Conservation (phyloP, 2,797 vertebrate species). For the Discoglossus pictus region DNA sequence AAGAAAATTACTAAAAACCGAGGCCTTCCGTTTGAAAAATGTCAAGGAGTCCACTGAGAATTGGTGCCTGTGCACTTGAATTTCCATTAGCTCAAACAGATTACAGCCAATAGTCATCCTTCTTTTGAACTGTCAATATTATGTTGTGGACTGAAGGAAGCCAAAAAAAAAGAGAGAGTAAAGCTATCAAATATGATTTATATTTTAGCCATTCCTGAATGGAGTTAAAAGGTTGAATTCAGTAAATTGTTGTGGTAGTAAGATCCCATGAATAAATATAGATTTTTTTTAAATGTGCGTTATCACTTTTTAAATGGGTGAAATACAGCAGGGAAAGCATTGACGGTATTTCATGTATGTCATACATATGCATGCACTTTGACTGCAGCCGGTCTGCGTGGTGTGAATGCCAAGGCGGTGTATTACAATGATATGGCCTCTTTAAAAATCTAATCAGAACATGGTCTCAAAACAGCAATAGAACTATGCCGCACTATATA, state of each 20-base stretch:
- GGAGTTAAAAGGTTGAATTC: constrained; percentile 7
- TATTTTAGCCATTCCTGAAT: constrained; percentile 1
- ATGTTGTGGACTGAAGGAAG: constrained; percentile 10
- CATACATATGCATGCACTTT: constrained; percentile 36
- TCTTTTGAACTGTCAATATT: constrained; percentile 43
- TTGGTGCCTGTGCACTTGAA: constrained; percentile 16
- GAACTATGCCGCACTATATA: no score
- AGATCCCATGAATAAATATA: constrained; percentile 23
- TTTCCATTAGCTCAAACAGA: constrained; percentile 33
- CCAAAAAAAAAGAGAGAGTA: constrained; percentile 34
- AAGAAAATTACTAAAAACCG: constrained; percentile 28
- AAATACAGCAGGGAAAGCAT: constrained; percentile 9
- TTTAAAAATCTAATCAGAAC: no score
- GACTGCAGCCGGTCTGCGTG: constrained; percentile 8
- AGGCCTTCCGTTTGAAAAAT: constrained; percentile 23
- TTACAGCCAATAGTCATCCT: not conserved
- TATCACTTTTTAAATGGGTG: constrained; percentile 21
- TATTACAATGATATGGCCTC: constrained; percentile 18
- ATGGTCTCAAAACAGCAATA: no score
- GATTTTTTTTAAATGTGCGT: not conserved
- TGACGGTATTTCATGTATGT: constrained; percentile 32
- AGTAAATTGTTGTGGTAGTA: not conserved
- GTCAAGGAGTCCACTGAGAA: constrained; percentile 27
- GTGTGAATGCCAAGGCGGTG: constrained; percentile 18
- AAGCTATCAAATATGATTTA: constrained; percentile 10